A percentile compares a stretch with the other conserved stretches of the same genome.
These are phyloP conservation scores for Timandra comae DNA, from an alignment of 2,888 invertebrate genomes.

Conservation along the genomic window DNA sequence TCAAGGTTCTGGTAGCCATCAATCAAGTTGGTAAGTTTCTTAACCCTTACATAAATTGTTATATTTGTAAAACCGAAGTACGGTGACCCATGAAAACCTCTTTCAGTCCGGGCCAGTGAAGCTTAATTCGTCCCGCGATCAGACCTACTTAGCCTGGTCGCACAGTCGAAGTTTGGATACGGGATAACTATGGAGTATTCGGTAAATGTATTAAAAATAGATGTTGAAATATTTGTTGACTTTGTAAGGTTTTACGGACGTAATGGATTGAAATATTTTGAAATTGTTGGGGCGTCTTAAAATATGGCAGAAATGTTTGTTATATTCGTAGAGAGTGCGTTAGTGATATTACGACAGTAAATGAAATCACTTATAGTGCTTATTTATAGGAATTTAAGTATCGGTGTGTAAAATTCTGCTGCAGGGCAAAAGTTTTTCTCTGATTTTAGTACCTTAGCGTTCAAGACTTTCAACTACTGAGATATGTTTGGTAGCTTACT, in stretches of 20 bases:
- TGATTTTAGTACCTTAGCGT: too few species aligned
- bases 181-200: background rate
- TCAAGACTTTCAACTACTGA: too few species aligned
- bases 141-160: conserved; percentile 1
- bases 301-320: too few species aligned
- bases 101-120: conserved; percentile 28
- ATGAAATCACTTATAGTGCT: too few species aligned
- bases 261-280: background rate
- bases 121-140: conserved; percentile 35
- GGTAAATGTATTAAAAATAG: background rate
- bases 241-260: too few species aligned
- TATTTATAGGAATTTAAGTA: too few species aligned
- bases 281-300: background rate
- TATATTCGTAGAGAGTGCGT: too few species aligned
- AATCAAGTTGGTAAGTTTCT: conserved; percentile 1
- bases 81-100: conserved; percentile 27
- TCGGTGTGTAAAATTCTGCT: too few species aligned
- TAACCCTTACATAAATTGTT: conserved; percentile 14
- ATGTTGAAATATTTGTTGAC: background rate
- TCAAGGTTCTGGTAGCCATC: too few species aligned
- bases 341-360: too few species aligned
- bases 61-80: conserved; percentile 21
- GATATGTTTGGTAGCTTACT: too few species aligned
- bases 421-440: too few species aligned
- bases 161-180: background rate